These are phyloP conservation scores for Salminus brasiliensis DNA, from an alignment of 2,113 vertebrate genomes.

Conservation along the genomic window DNA sequence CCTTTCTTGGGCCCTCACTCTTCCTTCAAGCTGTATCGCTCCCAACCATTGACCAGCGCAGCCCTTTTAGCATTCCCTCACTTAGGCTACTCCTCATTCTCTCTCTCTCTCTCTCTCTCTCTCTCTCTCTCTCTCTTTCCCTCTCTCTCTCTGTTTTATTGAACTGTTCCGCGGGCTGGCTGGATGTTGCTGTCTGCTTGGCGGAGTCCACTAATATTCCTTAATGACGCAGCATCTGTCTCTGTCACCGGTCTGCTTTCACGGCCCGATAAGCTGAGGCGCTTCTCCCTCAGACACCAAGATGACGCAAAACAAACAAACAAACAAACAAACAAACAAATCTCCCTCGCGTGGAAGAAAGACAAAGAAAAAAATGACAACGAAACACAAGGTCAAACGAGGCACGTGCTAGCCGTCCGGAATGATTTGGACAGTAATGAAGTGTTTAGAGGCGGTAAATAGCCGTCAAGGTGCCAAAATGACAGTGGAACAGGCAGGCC, in stretches of 20 bases:
- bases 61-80: slow-evolving; percentile 18
- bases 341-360: slow-evolving; percentile 31
- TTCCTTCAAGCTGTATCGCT: slow-evolving; percentile 32
- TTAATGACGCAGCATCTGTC: slow-evolving; percentile 80
- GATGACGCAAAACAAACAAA: slow-evolving; percentile 47
- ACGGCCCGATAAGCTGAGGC: slow-evolving; percentile 71
- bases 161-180: slow-evolving; percentile 70
- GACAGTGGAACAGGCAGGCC: background rate
- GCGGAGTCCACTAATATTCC: slow-evolving; percentile 80
- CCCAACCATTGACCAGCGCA: slow-evolving; percentile 9
- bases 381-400: slow-evolving; percentile 44
- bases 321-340: slow-evolving; percentile 60
- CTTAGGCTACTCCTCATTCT: too few species aligned
- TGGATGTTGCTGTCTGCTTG: slow-evolving; percentile 66
- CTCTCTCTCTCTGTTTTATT: slow-evolving; percentile 60
- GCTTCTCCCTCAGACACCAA: slow-evolving; percentile 59
- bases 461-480: slow-evolving; percentile 14
- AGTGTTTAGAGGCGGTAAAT: slow-evolving; percentile 37
- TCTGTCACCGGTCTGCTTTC: slow-evolving; percentile 78
- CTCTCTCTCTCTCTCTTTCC: slow-evolving; percentile 3
- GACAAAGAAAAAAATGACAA: slow-evolving; percentile 25
- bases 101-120: slow-evolving; percentile 17
- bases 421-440: slow-evolving; percentile 29
- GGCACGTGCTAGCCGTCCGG: background rate
- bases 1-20: background rate